Percentiles rank a stretch among this genome's conserved stretches.
These are phyloP conservation scores for Trachops cirrhosus DNA, from an alignment of 2,797 vertebrate species.

Conservation along the genomic window DNA sequence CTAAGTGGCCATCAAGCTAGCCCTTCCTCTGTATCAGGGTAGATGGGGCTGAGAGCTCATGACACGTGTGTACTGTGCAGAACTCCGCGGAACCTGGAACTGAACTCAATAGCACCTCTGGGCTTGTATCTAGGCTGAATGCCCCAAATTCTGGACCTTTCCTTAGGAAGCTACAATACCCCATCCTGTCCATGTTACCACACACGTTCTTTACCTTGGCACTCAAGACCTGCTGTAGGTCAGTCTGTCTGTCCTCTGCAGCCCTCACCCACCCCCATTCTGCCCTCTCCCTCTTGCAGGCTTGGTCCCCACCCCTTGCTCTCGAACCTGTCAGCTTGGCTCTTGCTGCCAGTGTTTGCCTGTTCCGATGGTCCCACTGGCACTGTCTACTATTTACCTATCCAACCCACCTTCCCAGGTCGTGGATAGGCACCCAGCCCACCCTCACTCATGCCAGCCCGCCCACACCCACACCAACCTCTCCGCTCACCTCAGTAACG, in stretches of 20 bases:
- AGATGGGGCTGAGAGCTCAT: background rate
- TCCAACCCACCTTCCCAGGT: background rate
- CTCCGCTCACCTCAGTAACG: conserved; percentile 95
- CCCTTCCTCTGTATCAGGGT: background rate
- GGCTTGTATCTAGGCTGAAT: background rate
- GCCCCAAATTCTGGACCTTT: background rate
- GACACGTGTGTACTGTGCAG: fast-evolving
- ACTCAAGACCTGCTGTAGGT: background rate
- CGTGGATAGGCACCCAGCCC: background rate
- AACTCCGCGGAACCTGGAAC: background rate
- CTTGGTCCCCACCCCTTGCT: too few relatives aligned
- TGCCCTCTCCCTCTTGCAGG: background rate
- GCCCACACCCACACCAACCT: conserved; percentile 68
- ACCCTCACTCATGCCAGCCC: conserved; percentile 52
- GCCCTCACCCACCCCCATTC: background rate
- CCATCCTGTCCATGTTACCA: fast-evolving
- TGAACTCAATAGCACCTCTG: background rate
- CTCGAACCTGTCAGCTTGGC: background rate
- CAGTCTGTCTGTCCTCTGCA: background rate
- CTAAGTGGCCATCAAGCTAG: background rate
- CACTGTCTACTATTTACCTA: fast-evolving
- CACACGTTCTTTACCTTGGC: background rate
- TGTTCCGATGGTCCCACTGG: background rate
- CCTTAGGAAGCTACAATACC: background rate
- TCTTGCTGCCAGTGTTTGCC: background rate